Base-by-base conservation (phyloP, 2,888 invertebrate species). In the Mactromeris polynyma region DNA sequence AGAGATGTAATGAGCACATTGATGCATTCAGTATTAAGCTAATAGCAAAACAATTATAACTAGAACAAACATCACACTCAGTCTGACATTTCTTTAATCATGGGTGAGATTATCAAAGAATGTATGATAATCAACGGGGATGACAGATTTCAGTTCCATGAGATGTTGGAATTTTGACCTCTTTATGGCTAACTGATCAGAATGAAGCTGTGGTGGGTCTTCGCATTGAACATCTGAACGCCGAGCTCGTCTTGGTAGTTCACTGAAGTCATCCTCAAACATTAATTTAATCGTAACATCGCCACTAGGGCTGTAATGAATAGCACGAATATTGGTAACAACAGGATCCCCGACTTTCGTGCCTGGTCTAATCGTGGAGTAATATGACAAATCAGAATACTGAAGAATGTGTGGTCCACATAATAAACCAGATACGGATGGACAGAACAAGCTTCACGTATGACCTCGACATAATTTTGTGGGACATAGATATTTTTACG, bases 341-440 rank as follows among this genome's bases (percentile, higher is more conserved):
- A 83, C 80, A 6, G 86, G 73, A 54, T 87, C 89, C 14, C 87
- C 89, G 21, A 73, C 80, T 54, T 51, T 69, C 3, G 17, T 46
- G 9, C 89, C 89, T 36, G 78, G 89, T 33, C 89, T 58, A n/a
- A 89, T 89, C 26, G 89, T 69, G 19, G 6, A 33, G 42, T 86
- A 86, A 80, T 42, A 89, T 11, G 33, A 19, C 19, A 89, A 36
- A 46, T 58, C 36, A 2, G 46, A 51, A 51, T 64, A 86, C 19
- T 86, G 36, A 89, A 89, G 80, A 86, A 82, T 21, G 38, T 21
- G 64, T 77, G 64, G 33, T 73, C 78, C 42, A 87, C 54, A 54
- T 89, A 89, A 2, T 89, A n/a, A 1, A 89, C 89, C 33, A 33
- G 7, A 77, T 81, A 89, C 11, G 87, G 86, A 19, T 86, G 89